Conservation (phyloP, 2,113 vertebrate genomes). For the Pica pica region DNA sequence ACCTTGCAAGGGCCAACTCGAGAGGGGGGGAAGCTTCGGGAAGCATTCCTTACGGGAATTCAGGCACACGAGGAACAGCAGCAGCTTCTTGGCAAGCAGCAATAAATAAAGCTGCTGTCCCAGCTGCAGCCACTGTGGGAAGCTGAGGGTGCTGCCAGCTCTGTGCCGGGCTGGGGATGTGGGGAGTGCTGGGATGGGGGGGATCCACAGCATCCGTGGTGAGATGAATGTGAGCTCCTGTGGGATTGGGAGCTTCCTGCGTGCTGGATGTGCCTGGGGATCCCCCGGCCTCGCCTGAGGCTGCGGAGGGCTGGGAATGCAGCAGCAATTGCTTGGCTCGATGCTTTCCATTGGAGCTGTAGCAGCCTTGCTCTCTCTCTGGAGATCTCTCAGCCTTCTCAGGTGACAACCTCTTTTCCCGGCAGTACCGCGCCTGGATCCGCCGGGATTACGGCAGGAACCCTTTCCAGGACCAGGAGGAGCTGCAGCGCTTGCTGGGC, state of each 20-base stretch:
- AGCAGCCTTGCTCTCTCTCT: rapidly evolving
- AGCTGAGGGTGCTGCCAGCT: not conserved
- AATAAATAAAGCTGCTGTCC: not conserved
- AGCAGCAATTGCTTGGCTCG: rapidly evolving
- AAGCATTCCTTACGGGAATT: not conserved
- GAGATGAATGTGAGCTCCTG: rapidly evolving
- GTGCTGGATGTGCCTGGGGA: not conserved
- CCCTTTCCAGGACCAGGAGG: constrained; percentile 80
- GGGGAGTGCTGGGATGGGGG: not conserved
- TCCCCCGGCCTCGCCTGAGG: rapidly evolving
- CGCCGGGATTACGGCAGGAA: constrained; percentile 68
- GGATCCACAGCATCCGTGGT: rapidly evolving
- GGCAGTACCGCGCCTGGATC: constrained; percentile 82
- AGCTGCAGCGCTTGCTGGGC: constrained; percentile 73
- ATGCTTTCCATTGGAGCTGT: rapidly evolving
- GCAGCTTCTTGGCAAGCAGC: not conserved
- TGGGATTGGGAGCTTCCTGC: rapidly evolving
- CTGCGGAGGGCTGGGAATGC: not conserved
- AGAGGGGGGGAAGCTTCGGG: not conserved
- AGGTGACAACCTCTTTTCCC: not conserved
- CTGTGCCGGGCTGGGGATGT: not conserved
- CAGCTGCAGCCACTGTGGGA: rapidly evolving
- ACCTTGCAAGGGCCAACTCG: not conserved
- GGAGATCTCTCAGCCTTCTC: not conserved
- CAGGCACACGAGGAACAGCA: not conserved